Evolutionary conservation across 1,140 invertebrate species (phyloP).

Genomic region (Drosophila lowei): DNA sequence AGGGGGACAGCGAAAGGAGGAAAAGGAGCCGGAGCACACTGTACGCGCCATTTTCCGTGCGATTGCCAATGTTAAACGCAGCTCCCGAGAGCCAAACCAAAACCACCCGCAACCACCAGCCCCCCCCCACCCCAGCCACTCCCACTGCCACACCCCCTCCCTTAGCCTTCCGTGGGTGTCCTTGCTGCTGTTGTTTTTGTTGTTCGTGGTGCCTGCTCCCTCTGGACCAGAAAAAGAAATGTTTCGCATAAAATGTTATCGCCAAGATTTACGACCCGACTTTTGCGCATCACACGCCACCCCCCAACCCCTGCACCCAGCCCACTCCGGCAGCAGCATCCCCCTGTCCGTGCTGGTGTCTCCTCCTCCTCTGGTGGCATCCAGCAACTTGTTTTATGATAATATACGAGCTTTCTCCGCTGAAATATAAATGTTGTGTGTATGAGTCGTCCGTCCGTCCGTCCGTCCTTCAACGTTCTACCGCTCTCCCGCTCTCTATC

Average conservation of each 20-base stretch:
- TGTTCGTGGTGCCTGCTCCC: constrained; percentile 54
- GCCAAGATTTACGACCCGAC: constrained; percentile 84
- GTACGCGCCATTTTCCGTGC: constrained; percentile 80
- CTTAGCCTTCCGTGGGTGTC: constrained; percentile 56
- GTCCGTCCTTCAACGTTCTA: background rate
- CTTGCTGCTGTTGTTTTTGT: constrained; percentile 59
- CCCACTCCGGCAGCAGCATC: constrained; percentile 9
- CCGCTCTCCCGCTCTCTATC: constrained; percentile 18
- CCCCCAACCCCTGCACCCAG: constrained; percentile 12
- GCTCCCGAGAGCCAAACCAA: constrained; percentile 58
- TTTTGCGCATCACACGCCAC: constrained; percentile 83
- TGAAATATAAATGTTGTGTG: constrained; percentile 83
- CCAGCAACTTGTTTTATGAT: constrained; percentile 83
- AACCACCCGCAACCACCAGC: constrained; percentile 50
- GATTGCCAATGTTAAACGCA: constrained; percentile 76
- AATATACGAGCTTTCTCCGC: constrained; percentile 83
- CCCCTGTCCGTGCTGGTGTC: background rate
- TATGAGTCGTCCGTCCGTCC: constrained; percentile 60
- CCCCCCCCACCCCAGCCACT: constrained; percentile 1
- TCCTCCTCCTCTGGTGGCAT: constrained; percentile 35
- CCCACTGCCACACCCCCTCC: background rate
- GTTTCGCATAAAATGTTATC: constrained; percentile 84
- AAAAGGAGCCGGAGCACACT: constrained; percentile 65
- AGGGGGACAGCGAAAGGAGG: background rate
- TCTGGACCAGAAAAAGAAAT: constrained; percentile 83